A percentile compares a stretch with the other conserved stretches of the same genome.
Evolutionary conservation across 2,888 invertebrate species (phyloP).

Genomic region (Atrina japonica): DNA sequence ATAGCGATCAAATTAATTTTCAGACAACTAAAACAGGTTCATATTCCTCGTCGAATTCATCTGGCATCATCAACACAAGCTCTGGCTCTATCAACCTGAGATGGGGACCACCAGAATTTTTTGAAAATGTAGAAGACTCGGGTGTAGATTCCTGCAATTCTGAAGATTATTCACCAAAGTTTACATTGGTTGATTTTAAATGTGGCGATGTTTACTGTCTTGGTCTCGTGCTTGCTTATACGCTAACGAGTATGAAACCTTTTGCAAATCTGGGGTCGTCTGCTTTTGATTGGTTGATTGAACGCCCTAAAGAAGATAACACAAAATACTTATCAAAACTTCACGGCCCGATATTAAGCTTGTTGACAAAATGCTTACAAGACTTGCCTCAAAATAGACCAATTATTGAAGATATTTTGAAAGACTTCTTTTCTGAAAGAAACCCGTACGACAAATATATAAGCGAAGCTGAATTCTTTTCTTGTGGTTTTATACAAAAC

Average conservation of each 20-base stretch:
- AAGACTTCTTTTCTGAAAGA: not conserved
- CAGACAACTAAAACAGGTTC: not conserved
- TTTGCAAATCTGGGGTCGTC: slow-evolving; percentile 5
- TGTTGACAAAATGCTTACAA: slow-evolving; percentile 21
- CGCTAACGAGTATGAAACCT: slow-evolving; percentile 29
- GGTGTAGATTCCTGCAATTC: slow-evolving; percentile 10
- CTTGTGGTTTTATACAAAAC: slow-evolving; percentile 39
- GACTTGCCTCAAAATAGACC: slow-evolving; percentile 30
- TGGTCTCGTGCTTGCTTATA: slow-evolving; percentile 29
- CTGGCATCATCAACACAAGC: not conserved
- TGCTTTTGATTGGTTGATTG: slow-evolving; percentile 1
- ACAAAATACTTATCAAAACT: not conserved
- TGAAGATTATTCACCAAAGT: not conserved
- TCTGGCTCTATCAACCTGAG: slow-evolving; percentile 14
- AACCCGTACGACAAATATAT: slow-evolving; percentile 20
- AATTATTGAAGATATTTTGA: slow-evolving; percentile 15
- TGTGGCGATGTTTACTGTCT: slow-evolving; percentile 38
- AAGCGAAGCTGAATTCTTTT: slow-evolving; percentile 32
- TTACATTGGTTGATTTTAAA: slow-evolving; percentile 28
- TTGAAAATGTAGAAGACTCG: not conserved
- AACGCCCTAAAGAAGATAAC: not conserved
- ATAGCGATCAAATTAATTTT: slow-evolving; percentile 19
- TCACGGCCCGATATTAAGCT: slow-evolving; percentile 9
- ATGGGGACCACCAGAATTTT: slow-evolving; percentile 40
- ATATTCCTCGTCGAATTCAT: not conserved